Percentiles rank a stretch among this genome's conserved stretches.
These are phyloP conservation scores for Phasianus colchicus DNA, from an alignment of 2,113 vertebrate genomes.

Conservation along the genomic window DNA sequence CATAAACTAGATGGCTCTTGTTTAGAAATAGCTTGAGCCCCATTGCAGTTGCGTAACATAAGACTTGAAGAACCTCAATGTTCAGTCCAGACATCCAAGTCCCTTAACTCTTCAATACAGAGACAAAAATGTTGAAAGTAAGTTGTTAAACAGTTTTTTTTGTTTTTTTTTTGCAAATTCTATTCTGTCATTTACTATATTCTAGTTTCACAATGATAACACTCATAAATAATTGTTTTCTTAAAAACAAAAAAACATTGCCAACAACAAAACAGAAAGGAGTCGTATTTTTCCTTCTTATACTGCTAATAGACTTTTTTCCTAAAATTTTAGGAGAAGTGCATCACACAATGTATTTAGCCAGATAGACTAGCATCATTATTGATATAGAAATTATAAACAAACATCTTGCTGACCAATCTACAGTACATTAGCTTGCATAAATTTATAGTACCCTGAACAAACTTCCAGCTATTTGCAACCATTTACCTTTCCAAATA, in stretches of 20 bases:
- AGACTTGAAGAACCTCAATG: neutral
- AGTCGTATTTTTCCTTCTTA: neutral
- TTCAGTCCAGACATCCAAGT: neutral
- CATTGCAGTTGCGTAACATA: accelerated
- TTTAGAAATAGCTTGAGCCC: neutral
- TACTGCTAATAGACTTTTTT: neutral
- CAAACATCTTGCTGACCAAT: neutral
- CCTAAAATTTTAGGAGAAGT: neutral
- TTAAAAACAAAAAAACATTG: neutral
- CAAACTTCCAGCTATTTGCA: neutral
- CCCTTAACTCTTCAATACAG: neutral
- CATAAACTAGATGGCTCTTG: neutral
- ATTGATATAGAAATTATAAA: neutral
- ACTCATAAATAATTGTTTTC: neutral
- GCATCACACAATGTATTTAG: neutral
- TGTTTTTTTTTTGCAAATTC: neutral
- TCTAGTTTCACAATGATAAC: neutral
- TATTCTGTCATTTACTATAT: too few species aligned
- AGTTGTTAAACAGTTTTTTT: neutral
- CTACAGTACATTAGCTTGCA: neutral
- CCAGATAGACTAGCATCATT: neutral
- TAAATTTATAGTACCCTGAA: neutral
- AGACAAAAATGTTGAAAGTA: neutral
- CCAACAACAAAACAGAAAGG: neutral
- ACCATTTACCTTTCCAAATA: neutral